Evolutionary conservation across 2,888 invertebrate genomes (phyloP).

Genomic region (Dexiosoma caninum): DNA sequence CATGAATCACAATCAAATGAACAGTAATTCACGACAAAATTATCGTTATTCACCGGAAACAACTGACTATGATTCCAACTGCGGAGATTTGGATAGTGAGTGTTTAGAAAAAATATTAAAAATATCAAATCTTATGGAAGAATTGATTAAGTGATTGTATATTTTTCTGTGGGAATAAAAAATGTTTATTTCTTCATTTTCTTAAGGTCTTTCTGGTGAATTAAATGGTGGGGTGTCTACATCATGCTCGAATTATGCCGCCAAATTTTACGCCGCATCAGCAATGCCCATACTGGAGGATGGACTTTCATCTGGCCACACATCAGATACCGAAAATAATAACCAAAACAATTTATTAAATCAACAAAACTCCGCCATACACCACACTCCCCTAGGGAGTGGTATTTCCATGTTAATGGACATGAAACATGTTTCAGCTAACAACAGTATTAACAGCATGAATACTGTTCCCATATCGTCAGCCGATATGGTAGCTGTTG

Average conservation of each 20-base stretch:
- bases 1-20: slow-evolving; percentile 77
- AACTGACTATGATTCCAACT: slow-evolving; percentile 94
- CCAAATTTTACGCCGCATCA: slow-evolving; percentile 81
- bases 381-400: slow-evolving; percentile 63
- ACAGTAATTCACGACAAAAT: slow-evolving; percentile 78
- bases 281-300: slow-evolving; percentile 96
- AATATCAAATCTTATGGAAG: not conserved
- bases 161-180: not conserved
- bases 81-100: slow-evolving; percentile 91
- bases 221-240: slow-evolving; percentile 80
- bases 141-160: not conserved
- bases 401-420: slow-evolving; percentile 77
- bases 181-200: not conserved
- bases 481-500: slow-evolving; percentile 67
- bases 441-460: slow-evolving; percentile 74
- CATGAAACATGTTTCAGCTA: slow-evolving; percentile 74
- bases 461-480: slow-evolving; percentile 68
- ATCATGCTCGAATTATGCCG: slow-evolving; percentile 81
- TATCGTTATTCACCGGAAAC: slow-evolving; percentile 95
- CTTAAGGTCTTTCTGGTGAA: slow-evolving; percentile 79
- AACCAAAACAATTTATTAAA: slow-evolving; percentile 79
- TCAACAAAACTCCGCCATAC: slow-evolving; percentile 65
- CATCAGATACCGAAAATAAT: slow-evolving; percentile 93
- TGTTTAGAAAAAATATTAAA: slow-evolving; percentile 78
- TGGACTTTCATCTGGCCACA: slow-evolving; percentile 95